Evolutionary conservation across 2,797 vertebrate species (phyloP), one percentile per base, ranked within the genome.

Genomic region (Tympanoctomys barrerae): DNA sequence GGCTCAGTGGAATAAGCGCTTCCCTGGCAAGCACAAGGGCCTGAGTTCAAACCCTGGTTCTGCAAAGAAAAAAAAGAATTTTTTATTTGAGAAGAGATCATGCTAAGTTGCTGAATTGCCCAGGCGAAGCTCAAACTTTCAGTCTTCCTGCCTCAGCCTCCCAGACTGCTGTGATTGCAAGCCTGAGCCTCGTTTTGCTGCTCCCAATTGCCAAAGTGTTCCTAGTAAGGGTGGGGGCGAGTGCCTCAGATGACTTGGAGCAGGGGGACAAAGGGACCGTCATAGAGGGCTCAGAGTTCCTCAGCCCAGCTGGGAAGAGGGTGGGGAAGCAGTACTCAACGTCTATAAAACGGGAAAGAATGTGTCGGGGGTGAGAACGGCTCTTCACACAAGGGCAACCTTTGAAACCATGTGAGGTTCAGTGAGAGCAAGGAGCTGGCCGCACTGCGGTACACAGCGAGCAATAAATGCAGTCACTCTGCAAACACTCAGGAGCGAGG

Each of bases 401-500:
- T 95, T 97, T 95, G 96, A 95, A n/a, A 84, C 12, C 13, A 18
- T 28, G 24, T 19, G 33, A 36, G 46, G 5, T 54, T 36, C 79
- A 54, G 36, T 84, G 24, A 66, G 24, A 89, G 71, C 19, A 7
- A 82, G 22, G 79, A 68, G 59, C 62, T 80, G 86, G 91, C 59
- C 82, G 33, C 49, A 0, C 28, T 18, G 2, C 18, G 82, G 84
- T 93, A 64, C 21, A 61, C 0, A 21, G 22, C 5, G 19, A 80
- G 36, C 64, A 77, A 90, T 93, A 96, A 95, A 95, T 33, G 81
- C 88, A 85, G 59, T 77, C 79, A 94, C 75, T 92, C 49, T 42
- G 88, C 82, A 95, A 96, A 97, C 54, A 96, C 68, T 1, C 10
- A 57, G 36, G 36, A 11, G 8, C 36, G 0, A 36, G 87, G 93